Conservation (phyloP, 2,113 vertebrate genomes). For the Struthio camelus region DNA sequence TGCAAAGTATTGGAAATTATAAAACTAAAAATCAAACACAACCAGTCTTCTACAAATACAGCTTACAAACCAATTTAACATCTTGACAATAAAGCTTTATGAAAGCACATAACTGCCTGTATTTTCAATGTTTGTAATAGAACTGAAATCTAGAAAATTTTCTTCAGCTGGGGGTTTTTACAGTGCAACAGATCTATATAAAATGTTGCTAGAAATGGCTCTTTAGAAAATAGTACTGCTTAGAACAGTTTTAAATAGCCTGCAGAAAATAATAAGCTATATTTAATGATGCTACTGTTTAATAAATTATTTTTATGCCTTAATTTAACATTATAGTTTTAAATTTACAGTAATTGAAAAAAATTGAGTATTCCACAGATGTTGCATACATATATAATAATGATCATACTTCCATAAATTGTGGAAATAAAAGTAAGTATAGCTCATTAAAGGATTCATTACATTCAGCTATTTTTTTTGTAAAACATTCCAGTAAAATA, state of each 20-base stretch:
- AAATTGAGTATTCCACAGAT: not conserved
- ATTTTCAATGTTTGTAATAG: not conserved
- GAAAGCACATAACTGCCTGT: not conserved
- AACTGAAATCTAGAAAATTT: not conserved
- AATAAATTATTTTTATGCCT: not conserved
- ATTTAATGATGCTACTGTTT: not conserved
- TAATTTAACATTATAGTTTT: not conserved
- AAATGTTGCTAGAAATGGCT: not conserved
- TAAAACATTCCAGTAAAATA: not conserved
- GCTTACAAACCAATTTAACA: not conserved
- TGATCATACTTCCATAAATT: not conserved
- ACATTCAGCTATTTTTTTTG: not conserved
- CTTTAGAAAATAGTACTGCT: not conserved
- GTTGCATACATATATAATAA: not conserved
- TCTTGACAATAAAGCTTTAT: not conserved
- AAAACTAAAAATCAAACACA: not conserved
- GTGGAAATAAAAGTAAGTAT: not conserved
- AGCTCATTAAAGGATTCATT: not conserved
- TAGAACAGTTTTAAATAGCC: not conserved
- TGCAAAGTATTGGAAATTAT: not conserved
- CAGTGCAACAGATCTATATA: not conserved
- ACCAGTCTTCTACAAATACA: not conserved
- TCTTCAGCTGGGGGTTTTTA: not conserved
- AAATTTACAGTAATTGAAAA: not conserved
- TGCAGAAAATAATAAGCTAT: not conserved